Base-by-base conservation (phyloP, 2,888 invertebrate genomes). In the Calameuta pallipes region DNA sequence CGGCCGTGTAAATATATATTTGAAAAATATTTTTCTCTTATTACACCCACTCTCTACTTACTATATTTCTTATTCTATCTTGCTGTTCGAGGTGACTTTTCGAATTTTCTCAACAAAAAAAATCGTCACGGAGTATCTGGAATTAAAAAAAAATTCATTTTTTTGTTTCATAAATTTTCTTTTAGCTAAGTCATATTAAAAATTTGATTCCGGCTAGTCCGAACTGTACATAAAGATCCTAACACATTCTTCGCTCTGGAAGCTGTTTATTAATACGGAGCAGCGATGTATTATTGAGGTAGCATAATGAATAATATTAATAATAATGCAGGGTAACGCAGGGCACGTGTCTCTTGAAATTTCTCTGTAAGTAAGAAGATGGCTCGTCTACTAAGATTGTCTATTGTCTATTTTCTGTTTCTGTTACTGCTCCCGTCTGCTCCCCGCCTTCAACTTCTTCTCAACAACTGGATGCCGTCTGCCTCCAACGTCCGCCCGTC, bases 381-480 rank as follows among this genome's bases (percentile, higher is more conserved):
- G 87, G 87, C 89, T 89, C 88, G 89, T 88, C 89, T 87, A 89
- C 86, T 90, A 90, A 90, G 88, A 89, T 89, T 88, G 89, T 89
- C 90, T 90, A 86, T 90, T 89, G 89, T 89, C 90, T 90, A 88
- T 90, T 91, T 91, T 91, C 90, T 91, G 90, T 91, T 91, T 91
- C 91, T 91, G 91, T 91, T 91, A 90, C 90, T 90, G 91, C 87
- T 91, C 91, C 91, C 89, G 91, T 87, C 91, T 91, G 91, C 88
- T 91, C 90, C 91, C 89, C 84, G 90, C 90, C 91, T 91, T 87
- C 91, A 90, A 91, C 89, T 76, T 90, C 89, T 91, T 91, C 89
- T 90, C 89, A 91, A 91, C 91, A 90, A 90, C 91, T 91, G 91
- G 91, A 89, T 91, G 90, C 90, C 90, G 91, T 91, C 91, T 91